Evolutionary conservation across 2,888 invertebrate species (phyloP), one percentile per base, ranked within the genome.

Genomic region (Exocentrus adspersus): DNA sequence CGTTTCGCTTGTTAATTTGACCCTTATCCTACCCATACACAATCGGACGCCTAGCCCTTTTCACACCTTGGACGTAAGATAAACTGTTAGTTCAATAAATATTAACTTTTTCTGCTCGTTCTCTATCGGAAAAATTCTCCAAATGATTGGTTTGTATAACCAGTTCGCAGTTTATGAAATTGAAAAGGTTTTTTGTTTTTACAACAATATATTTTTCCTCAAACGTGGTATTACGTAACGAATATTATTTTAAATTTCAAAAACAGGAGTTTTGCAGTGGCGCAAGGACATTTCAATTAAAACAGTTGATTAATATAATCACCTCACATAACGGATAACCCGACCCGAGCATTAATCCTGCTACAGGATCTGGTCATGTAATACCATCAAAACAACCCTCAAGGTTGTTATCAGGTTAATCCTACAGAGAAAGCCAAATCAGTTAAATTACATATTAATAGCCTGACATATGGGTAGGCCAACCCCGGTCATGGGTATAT

Each of bases 391-490:
- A 48, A 30, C 48, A 48, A 14, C 48, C 48, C 48, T 48, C 48
- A 48, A 48, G 24, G 48, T 48, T 28, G 48, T 48, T 48, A 48
- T 48, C 48, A 48, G 17, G 24, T 48, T 48, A 48, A 48, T 48
- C 14, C 28, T 48, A 48, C 28, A 48, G 9, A 28, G 48, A 30
- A 48, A 48, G 48, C 48, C 48, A 28, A 48, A 10, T 48, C 48
- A 28, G 48, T 48, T 17, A 28, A 48, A 48, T 28, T 48, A 48
- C 48, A 48, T 48, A 48, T 48, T 48, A 48, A 48, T 48, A 48
- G 48, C 28, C 9, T 30, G 14, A 48, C 48, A 48, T 48, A 48
- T 48, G 48, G 48, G 10, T 24, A 24, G 14, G 48, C 14, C 6
- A 28, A 14, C 48, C 48, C 48, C 9, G 7, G 10, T 24, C 28